Evolutionary conservation across 1,140 invertebrate species (phyloP), one percentile per base, ranked within the genome.

Genomic region (Pantala flavescens): DNA sequence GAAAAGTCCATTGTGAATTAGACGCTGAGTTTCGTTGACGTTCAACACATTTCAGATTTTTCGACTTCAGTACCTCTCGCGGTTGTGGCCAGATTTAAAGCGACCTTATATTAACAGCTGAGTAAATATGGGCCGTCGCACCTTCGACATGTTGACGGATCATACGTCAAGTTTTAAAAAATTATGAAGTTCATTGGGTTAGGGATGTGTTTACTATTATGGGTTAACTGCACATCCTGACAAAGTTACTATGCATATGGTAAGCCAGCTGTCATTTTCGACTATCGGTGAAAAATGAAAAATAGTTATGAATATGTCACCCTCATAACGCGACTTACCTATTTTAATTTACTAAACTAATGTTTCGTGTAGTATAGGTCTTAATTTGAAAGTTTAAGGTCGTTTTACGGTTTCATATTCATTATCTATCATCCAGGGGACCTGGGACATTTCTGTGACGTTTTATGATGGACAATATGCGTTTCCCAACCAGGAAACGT

Each of bases 161-260:
- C 14, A 21, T 63, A 19, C n/a, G 49, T 63, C n/a, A 63, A 63
- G 49, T 63, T 63, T 63, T 1, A 16, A 63, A 63, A 7, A 63
- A 63, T 21, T 19, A 63, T 63, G 49, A 63, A 16, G 49, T 21
- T 16, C n/a, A 19, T 19, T 21, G n/a, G 12, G n/a, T 63, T 63
- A 63, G 49, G 49, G n/a, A 63, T 63, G 49, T 19, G 14, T 63
- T 63, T 12, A 16, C n/a, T 63, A 63, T 63, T 63, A 63, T 63
- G 49, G 49, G 16, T 19, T 63, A 19, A 12, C 49, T 63, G 49
- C n/a, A 63, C 12, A 16, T 63, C 49, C 49, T 63, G 49, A 63
- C 49, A 63, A 63, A 63, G 49, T 63, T 63, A 63, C 14, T 63
- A 63, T 63, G 49, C 49, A 63, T 63, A 21, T 63, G 49, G 49